Evolutionary conservation across 1,140 invertebrate genomes (phyloP).

Genomic region (Brachionus rotundiformis): DNA sequence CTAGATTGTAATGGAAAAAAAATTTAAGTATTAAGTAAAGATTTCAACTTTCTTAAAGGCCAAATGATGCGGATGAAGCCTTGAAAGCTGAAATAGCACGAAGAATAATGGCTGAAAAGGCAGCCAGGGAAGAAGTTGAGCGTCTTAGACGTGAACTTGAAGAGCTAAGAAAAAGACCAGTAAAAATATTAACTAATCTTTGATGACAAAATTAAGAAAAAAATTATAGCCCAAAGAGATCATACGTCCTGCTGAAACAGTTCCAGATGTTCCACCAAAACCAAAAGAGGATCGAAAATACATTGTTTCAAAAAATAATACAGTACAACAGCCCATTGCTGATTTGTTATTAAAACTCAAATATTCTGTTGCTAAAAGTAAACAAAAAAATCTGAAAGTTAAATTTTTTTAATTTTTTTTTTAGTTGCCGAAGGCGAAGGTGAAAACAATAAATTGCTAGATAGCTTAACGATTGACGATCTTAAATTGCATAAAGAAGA

Average conservation of each 20-base stretch:
- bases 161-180: background rate
- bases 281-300: background rate
- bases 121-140: conserved; percentile 20
- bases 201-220: no score
- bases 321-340: background rate
- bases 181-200: no score
- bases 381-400: background rate
- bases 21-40: background rate
- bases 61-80: background rate
- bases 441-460: background rate
- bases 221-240: conserved; percentile 12
- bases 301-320: background rate
- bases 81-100: conserved; percentile 10
- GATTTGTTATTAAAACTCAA: conserved; percentile 26
- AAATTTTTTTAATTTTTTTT: background rate
- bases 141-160: conserved; percentile 21
- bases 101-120: conserved; percentile 26
- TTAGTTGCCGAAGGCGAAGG: conserved; percentile 29
- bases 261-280: background rate
- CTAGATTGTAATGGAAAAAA: background rate
- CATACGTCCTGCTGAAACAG: background rate
- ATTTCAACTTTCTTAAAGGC: background rate
- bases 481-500: conserved; percentile 44
- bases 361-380: conserved; percentile 18
- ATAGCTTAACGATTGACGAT: conserved; percentile 21